Evolutionary conservation across 1,140 invertebrate species (phyloP), one percentile per base, ranked within the genome.

Genomic region (Melanaphis sacchari): DNA sequence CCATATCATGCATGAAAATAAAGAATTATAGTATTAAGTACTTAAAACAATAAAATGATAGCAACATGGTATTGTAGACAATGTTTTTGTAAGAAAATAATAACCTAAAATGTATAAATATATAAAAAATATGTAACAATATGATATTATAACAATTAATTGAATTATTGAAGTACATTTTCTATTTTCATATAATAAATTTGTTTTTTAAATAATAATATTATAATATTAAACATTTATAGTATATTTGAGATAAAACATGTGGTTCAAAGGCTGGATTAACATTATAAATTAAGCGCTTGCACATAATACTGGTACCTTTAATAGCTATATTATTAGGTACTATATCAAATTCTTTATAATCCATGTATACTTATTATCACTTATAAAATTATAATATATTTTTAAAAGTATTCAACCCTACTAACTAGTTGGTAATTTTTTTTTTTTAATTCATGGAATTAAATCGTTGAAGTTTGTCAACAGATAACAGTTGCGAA

Each of bases 1-100:
- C 31, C 59, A 76, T 76, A 76, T 76, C 59, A n/a, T 76, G 59
- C 59, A 76, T 76, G 59, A 76, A 76, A 76, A 18, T n/a, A 76
- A n/a, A 76, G 59, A 66, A 76, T 76, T 76, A 76, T 76, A 66
- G 59, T 66, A 66, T 76, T n/a, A 76, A 76, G n/a, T 76, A n/a
- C 31, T 76, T 76, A 76, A 76, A n/a, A n/a, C 59, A 76, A n/a
- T 76, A n/a, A 76, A 76, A 76, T 76, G 59, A n/a, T 76, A 18
- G 15, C 18, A 76, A n/a, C 15, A n/a, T 76, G 15, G 31, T 18
- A 76, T 76, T 76, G 15, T 31, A 76, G 31, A 76, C 31, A n/a
- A 15, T 76, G 31, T n/a, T 76, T 31, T 76, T 76, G 31, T 76
- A n/a, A 18, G 59, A 66, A 5, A 31, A 66, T 66, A 66, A 66